Percentiles rank a stretch among this genome's conserved stretches.
phyloP scores from a whole-genome alignment of 2,113 vertebrate species.

The Oncorhynchus mykiss region DNA sequence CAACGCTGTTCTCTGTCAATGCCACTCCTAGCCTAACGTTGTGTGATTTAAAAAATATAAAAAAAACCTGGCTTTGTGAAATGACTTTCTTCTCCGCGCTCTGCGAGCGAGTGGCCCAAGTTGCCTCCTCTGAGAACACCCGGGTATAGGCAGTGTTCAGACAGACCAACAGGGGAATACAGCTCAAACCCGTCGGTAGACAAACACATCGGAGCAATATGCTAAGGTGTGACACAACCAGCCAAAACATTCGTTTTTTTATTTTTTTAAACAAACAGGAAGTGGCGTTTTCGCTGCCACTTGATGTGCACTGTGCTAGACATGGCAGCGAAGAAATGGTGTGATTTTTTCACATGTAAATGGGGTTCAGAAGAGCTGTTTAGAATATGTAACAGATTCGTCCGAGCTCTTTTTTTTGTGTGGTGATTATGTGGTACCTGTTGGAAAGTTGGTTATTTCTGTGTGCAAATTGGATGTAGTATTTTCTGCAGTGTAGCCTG shows the following conservation, averaged over 20 bases:
- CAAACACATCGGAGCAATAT: slow-evolving; percentile 59
- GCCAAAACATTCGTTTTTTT: slow-evolving; percentile 60
- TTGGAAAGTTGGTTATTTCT: slow-evolving; percentile 79
- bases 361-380: slow-evolving; percentile 66
- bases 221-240: slow-evolving; percentile 70
- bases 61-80: slow-evolving; percentile 37
- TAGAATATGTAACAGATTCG: slow-evolving; percentile 54
- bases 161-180: slow-evolving; percentile 54
- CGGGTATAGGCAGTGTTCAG: slow-evolving; percentile 55
- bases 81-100: slow-evolving; percentile 53
- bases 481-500: slow-evolving; percentile 72
- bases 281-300: slow-evolving; percentile 50
- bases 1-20: slow-evolving; percentile 53
- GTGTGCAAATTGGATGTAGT: slow-evolving; percentile 74
- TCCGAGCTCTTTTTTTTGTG: slow-evolving; percentile 63
- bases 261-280: slow-evolving; percentile 62
- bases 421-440: slow-evolving; percentile 74
- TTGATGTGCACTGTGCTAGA: slow-evolving; percentile 52
- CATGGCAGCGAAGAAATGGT: slow-evolving; percentile 57
- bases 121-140: slow-evolving; percentile 46
- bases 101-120: slow-evolving; percentile 23
- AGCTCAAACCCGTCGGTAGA: slow-evolving; percentile 30
- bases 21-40: slow-evolving; percentile 29
- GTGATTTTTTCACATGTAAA: slow-evolving; percentile 79
- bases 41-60: slow-evolving; percentile 15